These are phyloP conservation scores for Eristalis tenax DNA, from an alignment of 2,888 invertebrate species.

Conservation along the genomic window DNA sequence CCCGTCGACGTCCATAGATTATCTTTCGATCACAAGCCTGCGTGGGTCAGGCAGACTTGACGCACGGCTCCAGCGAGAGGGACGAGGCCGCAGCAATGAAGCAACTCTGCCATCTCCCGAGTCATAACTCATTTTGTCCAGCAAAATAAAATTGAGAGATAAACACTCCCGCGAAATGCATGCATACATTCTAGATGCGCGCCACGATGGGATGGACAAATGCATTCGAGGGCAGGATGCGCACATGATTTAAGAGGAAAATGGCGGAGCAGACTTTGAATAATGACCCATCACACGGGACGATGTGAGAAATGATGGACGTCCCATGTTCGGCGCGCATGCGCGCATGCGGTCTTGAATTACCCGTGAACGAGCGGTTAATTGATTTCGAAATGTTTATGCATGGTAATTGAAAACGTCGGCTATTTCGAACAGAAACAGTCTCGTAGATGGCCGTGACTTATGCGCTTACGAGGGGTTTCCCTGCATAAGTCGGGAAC, in stretches of 20 bases:
- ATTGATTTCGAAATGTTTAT: slow-evolving; percentile 30
- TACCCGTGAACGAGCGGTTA: slow-evolving; percentile 10
- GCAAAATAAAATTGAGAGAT: slow-evolving; percentile 62
- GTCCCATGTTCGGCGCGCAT: neutral
- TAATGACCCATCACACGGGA: slow-evolving; percentile 55
- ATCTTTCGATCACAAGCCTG: slow-evolving; percentile 56
- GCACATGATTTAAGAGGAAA: slow-evolving; percentile 56
- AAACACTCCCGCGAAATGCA: slow-evolving; percentile 28
- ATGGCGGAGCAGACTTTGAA: slow-evolving; percentile 50
- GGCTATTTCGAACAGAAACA: neutral
- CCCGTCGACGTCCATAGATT: slow-evolving; percentile 59
- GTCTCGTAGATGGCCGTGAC: neutral
- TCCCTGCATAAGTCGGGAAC: neutral
- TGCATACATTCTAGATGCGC: neutral
- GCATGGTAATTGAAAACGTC: slow-evolving; percentile 41
- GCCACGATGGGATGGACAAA: neutral
- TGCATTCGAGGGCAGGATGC: slow-evolving; percentile 43
- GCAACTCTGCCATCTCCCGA: slow-evolving; percentile 1
- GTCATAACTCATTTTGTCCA: slow-evolving; percentile 46
- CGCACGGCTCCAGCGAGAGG: neutral
- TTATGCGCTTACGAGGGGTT: neutral
- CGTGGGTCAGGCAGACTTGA: slow-evolving; percentile 36
- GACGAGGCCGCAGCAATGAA: neutral
- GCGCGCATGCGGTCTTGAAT: neutral
- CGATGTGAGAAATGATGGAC: slow-evolving; percentile 29